phyloP scores from a whole-genome alignment of 2,797 vertebrate species.

The Sparidentex hasta region DNA sequence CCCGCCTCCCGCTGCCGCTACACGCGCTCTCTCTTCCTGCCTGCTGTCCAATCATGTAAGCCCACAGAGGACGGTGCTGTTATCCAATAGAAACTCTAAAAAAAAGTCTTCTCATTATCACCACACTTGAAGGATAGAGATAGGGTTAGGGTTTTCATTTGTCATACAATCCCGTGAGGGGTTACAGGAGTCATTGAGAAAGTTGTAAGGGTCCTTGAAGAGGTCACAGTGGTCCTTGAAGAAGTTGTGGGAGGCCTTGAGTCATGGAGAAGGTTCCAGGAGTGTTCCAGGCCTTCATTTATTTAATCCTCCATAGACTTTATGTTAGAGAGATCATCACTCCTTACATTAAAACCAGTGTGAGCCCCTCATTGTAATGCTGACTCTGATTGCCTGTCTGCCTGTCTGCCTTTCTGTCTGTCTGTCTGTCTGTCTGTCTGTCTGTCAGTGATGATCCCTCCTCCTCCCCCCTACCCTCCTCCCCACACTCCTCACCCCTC shows the following conservation, averaged over 20 bases:
- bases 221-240: background rate
- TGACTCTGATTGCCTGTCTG: constrained; percentile 16
- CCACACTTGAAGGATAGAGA: background rate
- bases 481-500: constrained; percentile 55
- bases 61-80: background rate
- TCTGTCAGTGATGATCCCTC: constrained; percentile 82
- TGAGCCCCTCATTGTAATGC: background rate
- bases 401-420: constrained; percentile 14
- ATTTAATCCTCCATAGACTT: no score
- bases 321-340: background rate
- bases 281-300: background rate
- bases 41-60: constrained; percentile 84
- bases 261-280: background rate
- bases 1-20: constrained; percentile 77
- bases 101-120: no score
- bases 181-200: background rate
- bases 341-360: background rate
- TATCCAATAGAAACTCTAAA: background rate
- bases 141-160: no score
- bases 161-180: background rate
- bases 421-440: constrained; percentile 27
- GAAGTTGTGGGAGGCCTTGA: no score
- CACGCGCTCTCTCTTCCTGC: constrained; percentile 83
- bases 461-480: constrained; percentile 73
- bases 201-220: background rate